A percentile compares a stretch with the other conserved stretches of the same genome.
Evolutionary conservation across 2,113 vertebrate species (phyloP).

Genomic region (Silurus meridionalis): DNA sequence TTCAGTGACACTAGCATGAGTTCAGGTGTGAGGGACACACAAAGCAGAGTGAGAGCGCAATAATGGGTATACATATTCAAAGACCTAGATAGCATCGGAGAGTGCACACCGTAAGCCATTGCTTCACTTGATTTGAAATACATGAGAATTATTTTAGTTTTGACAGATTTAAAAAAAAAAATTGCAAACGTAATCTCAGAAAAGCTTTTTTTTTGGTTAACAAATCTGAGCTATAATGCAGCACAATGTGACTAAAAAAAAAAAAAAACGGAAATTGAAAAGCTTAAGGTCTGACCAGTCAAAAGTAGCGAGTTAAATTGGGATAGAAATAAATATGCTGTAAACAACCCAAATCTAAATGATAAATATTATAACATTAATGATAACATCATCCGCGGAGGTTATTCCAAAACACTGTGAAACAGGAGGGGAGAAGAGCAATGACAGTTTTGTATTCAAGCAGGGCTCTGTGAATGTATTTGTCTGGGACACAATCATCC

Average conservation of each 20-base stretch:
- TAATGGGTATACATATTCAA: background rate
- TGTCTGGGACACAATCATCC: background rate
- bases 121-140: background rate
- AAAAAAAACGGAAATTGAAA: background rate
- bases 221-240: background rate
- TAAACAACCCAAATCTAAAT: background rate
- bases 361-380: background rate
- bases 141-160: too few relatives aligned
- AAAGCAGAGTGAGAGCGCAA: conserved; percentile 56
- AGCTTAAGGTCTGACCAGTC: background rate
- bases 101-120: background rate
- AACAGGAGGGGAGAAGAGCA: background rate
- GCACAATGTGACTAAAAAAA: background rate
- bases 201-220: background rate
- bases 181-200: background rate
- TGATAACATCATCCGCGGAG: too few relatives aligned
- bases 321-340: background rate
- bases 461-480: background rate
- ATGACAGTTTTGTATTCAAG: background rate
- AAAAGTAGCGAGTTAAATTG: background rate
- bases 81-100: background rate
- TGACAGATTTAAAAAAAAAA: too few relatives aligned
- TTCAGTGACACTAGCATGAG: conserved; percentile 72
- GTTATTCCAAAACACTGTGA: background rate
- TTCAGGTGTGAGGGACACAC: conserved; percentile 72